These are phyloP conservation scores for Plutomurus gul DNA, from an alignment of 1,140 invertebrate genomes.

Conservation along the genomic window DNA sequence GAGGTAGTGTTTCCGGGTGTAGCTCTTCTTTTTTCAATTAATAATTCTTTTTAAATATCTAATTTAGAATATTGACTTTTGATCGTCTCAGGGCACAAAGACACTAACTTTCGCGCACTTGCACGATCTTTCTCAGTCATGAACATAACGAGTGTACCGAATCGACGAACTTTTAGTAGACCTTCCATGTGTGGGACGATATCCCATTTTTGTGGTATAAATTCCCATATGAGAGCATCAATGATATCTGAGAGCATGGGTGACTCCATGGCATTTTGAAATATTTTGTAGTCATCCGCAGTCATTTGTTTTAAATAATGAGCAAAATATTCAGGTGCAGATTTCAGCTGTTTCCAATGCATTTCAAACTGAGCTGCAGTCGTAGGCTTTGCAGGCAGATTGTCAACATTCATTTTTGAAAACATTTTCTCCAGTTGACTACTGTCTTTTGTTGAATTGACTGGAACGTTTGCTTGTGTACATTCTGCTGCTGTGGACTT, in stretches of 20 bases:
- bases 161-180: conserved; percentile 58
- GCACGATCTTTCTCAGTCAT: conserved; percentile 56
- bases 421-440: background rate
- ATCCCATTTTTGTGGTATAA: conserved; percentile 49
- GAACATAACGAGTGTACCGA: conserved; percentile 59
- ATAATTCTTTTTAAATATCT: background rate
- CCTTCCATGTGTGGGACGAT: conserved; percentile 55
- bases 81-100: background rate
- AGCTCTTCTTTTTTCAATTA: no score
- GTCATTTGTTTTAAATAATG: conserved; percentile 43
- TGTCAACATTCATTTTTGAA: background rate
- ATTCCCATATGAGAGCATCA: conserved; percentile 48
- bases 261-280: conserved; percentile 46
- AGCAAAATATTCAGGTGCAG: conserved; percentile 33
- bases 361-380: conserved; percentile 38
- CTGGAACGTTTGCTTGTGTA: no score
- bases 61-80: conserved; percentile 2
- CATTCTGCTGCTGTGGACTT: background rate
- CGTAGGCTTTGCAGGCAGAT: conserved; percentile 37
- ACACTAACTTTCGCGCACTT: conserved; percentile 40
- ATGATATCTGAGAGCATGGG: conserved; percentile 42
- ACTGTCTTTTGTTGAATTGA: no score
- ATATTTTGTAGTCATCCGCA: conserved; percentile 43
- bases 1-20: no score
- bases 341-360: conserved; percentile 43